Evolutionary conservation across 2,113 vertebrate species (phyloP).

Genomic region (Cisticola juncidis): DNA sequence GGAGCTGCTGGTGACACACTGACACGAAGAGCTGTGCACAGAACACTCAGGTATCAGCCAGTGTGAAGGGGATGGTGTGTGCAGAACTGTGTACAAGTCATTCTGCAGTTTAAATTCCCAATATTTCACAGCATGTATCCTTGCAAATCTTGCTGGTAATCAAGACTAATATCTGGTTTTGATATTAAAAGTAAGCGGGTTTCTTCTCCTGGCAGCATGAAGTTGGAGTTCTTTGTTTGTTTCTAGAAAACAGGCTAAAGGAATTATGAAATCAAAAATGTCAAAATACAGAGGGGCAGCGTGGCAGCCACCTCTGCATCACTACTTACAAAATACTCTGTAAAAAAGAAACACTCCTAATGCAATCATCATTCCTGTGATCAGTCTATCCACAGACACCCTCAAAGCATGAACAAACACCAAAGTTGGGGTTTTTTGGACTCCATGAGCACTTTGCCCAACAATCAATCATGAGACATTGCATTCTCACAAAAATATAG

Average conservation of each 20-base stretch:
- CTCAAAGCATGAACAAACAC: not conserved
- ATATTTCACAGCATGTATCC: not conserved
- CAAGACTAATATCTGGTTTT: not conserved
- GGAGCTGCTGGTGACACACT: not conserved
- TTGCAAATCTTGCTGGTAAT: not conserved
- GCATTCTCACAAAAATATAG: not conserved
- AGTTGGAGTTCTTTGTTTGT: conserved; percentile 35
- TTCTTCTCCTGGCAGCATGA: not conserved
- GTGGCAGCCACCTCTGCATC: conserved; percentile 8
- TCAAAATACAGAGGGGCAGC: not conserved
- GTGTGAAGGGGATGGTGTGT: not conserved
- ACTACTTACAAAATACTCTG: not conserved
- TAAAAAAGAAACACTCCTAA: not conserved
- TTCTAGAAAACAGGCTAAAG: conserved; percentile 40
- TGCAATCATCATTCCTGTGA: not conserved
- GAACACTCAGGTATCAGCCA: not conserved
- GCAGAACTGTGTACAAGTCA: not conserved
- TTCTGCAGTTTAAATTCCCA: not conserved
- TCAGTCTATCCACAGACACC: not conserved
- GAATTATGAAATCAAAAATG: conserved; percentile 46
- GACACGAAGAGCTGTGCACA: not conserved
- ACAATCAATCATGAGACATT: not conserved
- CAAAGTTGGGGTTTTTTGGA: rapidly evolving
- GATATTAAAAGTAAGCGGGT: not conserved
- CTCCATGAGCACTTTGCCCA: not conserved